phyloP scores from a whole-genome alignment of 2,888 invertebrate genomes.

The Cephus runcator region DNA sequence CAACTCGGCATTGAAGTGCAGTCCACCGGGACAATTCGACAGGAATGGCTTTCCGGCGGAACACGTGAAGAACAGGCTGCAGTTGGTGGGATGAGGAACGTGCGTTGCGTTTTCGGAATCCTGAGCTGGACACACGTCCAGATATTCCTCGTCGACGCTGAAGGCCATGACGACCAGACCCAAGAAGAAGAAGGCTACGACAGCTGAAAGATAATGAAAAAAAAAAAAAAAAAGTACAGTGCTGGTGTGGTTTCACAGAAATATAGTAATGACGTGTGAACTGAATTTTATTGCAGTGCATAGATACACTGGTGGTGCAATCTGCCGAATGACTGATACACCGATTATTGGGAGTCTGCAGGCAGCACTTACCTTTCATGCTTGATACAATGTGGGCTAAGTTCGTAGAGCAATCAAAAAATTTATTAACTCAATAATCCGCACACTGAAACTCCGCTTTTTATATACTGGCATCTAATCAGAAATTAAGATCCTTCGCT shows the following conservation, averaged over 20 bases:
- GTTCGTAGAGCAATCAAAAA: background rate
- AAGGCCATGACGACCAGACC: conserved; percentile 20
- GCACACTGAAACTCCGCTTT: background rate
- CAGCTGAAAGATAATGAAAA: conserved; percentile 17
- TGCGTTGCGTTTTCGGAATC: conserved; percentile 33
- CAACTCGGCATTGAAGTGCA: conserved; percentile 43
- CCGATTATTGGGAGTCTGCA: too few species aligned
- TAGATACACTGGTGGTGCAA: too few species aligned
- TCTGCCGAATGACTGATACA: too few species aligned
- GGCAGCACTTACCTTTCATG: background rate
- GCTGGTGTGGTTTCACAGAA: background rate
- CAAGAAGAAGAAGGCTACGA: conserved; percentile 23
- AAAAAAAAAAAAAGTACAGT: background rate
- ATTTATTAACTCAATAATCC: background rate
- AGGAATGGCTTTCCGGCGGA: conserved; percentile 29
- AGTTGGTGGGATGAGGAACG: conserved; percentile 42
- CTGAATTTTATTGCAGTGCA: background rate
- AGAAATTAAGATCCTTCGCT: background rate
- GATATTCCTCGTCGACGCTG: background rate
- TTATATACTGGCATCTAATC: background rate
- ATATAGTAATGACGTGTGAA: background rate
- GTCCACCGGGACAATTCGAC: conserved; percentile 41
- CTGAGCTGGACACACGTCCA: conserved; percentile 11
- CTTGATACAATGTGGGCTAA: background rate
- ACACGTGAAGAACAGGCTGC: conserved; percentile 44